Evolutionary conservation across 2,797 vertebrate genomes (phyloP).

Genomic region (Prionace glauca): DNA sequence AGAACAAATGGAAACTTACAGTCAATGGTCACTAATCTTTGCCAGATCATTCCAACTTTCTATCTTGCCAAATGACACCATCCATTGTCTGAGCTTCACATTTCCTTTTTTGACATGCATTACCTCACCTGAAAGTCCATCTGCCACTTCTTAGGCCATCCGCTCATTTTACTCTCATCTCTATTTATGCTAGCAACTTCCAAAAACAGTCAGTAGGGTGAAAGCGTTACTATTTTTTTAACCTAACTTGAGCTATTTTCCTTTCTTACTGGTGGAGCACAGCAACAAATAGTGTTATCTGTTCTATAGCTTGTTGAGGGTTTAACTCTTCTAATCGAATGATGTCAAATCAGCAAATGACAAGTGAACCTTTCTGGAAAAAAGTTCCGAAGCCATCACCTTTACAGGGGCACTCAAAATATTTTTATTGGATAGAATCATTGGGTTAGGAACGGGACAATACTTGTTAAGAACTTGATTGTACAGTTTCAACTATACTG

Average conservation of each 20-base stretch:
- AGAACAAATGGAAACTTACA: neutral
- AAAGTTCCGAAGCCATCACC: neutral
- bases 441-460: neutral
- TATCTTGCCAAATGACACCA: neutral
- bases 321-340: neutral
- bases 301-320: neutral
- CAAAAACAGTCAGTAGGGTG: neutral
- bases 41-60: neutral
- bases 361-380: neutral
- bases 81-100: neutral
- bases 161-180: neutral
- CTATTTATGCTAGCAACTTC: neutral
- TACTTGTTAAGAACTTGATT: neutral
- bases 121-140: neutral
- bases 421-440: neutral
- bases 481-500: neutral
- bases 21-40: neutral
- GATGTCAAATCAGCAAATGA: neutral
- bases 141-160: neutral
- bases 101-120: neutral
- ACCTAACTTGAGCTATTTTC: neutral
- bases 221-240: neutral
- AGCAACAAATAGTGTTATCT: neutral
- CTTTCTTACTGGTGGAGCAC: neutral
- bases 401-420: neutral